phyloP scores from a whole-genome alignment of 53 echinoderm and acorn worm genomes.

The Actinopyga echinites region DNA sequence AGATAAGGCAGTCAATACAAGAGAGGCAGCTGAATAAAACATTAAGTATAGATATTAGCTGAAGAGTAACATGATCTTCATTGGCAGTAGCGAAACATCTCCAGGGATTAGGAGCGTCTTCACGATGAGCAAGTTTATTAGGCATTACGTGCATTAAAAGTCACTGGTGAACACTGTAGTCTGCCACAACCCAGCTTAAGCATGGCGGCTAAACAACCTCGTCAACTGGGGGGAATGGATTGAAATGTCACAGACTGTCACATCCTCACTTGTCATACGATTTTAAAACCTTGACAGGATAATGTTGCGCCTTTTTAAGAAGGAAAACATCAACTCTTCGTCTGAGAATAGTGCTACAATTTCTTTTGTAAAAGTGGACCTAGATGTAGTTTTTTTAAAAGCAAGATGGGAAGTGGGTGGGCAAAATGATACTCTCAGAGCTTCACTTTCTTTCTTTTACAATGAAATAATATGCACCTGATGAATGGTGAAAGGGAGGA shows the following conservation, averaged over 20 bases:
- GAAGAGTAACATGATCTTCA: constrained; percentile 11
- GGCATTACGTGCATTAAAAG: constrained; percentile 35
- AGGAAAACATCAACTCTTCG: no score
- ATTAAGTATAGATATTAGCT: neutral
- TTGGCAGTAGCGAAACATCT: neutral
- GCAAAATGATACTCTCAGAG: no score
- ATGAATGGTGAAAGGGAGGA: no score
- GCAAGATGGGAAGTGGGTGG: no score
- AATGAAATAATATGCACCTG: no score
- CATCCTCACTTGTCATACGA: neutral
- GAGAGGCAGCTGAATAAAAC: neutral
- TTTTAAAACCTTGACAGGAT: no score
- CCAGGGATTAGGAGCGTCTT: neutral
- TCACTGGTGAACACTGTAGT: neutral
- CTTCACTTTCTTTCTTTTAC: no score
- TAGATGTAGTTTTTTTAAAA: no score
- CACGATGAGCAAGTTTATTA: constrained; percentile 7
- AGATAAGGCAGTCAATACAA: neutral
- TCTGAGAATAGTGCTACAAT: no score
- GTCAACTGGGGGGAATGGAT: constrained; percentile 12
- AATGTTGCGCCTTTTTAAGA: no score
- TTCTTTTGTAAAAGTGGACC: no score
- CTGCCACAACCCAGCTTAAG: constrained; percentile 16
- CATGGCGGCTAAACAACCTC: neutral
- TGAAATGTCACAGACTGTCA: constrained; percentile 34